Evolutionary conservation across 2,113 vertebrate genomes (phyloP).

Genomic region (Ursus arctos): DNA sequence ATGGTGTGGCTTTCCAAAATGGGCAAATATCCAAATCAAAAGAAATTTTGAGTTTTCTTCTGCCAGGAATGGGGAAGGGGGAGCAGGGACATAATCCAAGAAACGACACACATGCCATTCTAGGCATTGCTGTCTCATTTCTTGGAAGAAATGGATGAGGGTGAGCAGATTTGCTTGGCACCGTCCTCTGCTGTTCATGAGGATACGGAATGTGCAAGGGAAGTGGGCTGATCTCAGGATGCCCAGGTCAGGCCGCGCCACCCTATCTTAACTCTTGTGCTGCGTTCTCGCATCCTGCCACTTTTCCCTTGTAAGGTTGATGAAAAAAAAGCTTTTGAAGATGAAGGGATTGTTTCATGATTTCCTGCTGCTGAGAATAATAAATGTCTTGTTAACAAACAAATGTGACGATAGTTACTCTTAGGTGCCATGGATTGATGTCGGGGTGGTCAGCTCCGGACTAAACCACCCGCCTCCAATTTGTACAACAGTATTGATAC

Average conservation of each 20-base stretch:
- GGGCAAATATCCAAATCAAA: slow-evolving; percentile 68
- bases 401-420: slow-evolving; percentile 82
- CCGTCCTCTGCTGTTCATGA: not conserved
- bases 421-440: slow-evolving; percentile 85
- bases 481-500: slow-evolving; percentile 89
- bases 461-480: slow-evolving; percentile 84
- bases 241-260: slow-evolving; percentile 49
- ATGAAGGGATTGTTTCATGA: slow-evolving; percentile 78
- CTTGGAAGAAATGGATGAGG: slow-evolving; percentile 47
- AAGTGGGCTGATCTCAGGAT: slow-evolving; percentile 19
- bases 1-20: slow-evolving; percentile 79
- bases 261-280: slow-evolving; percentile 53
- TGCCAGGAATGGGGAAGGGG: slow-evolving; percentile 25
- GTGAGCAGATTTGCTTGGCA: slow-evolving; percentile 11
- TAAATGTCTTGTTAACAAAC: slow-evolving; percentile 83
- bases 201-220: not conserved
- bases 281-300: slow-evolving; percentile 76
- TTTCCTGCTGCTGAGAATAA: slow-evolving; percentile 88
- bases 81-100: not conserved
- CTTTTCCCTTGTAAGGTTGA: slow-evolving; percentile 75
- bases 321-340: slow-evolving; percentile 77
- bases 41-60: slow-evolving; percentile 66
- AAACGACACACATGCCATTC: slow-evolving; percentile 49
- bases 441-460: slow-evolving; percentile 83
- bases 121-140: slow-evolving; percentile 51